A percentile compares a stretch with the other conserved stretches of the same genome.
phyloP scores from a whole-genome alignment of 1,140 invertebrate species.

The Hydropsyche tenuis region DNA sequence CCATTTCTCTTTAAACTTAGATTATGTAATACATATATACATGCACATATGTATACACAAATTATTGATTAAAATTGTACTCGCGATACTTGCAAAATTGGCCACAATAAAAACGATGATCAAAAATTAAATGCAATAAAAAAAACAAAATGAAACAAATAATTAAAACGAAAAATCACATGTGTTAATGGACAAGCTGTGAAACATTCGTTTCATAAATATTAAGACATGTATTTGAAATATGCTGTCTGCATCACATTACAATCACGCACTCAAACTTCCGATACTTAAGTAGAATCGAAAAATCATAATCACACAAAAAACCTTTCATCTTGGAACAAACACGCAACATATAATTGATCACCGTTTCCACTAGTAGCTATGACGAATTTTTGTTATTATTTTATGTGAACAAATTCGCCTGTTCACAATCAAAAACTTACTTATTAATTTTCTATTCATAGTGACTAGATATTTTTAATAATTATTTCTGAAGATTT shows the following conservation, averaged over 20 bases:
- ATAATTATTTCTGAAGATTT: neutral
- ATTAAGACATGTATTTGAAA: too few species aligned
- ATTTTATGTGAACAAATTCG: constrained; percentile 10
- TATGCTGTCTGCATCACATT: too few species aligned
- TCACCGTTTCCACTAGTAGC: constrained; percentile 11
- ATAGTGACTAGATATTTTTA: constrained; percentile 29
- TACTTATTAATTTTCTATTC: constrained; percentile 14
- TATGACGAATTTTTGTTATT: constrained; percentile 10
- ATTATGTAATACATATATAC: neutral
- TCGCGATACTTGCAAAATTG: neutral
- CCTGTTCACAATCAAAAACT: constrained; percentile 22
- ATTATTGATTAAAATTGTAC: neutral
- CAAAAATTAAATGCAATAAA: constrained; percentile 2
- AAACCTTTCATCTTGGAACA: constrained; percentile 3
- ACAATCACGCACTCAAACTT: too few species aligned
- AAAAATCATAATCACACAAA: too few species aligned
- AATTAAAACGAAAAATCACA: constrained; percentile 1
- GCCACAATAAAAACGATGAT: constrained; percentile 1
- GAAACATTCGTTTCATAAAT: too few species aligned
- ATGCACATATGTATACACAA: neutral
- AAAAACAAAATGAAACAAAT: neutral
- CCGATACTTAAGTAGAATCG: too few species aligned
- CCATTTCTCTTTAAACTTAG: too few species aligned
- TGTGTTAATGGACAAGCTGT: neutral
- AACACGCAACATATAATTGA: neutral